A percentile compares a stretch with the other conserved stretches of the same genome.
Evolutionary conservation across 2,888 invertebrate genomes (phyloP).

Genomic region (Piscicola geometra): DNA sequence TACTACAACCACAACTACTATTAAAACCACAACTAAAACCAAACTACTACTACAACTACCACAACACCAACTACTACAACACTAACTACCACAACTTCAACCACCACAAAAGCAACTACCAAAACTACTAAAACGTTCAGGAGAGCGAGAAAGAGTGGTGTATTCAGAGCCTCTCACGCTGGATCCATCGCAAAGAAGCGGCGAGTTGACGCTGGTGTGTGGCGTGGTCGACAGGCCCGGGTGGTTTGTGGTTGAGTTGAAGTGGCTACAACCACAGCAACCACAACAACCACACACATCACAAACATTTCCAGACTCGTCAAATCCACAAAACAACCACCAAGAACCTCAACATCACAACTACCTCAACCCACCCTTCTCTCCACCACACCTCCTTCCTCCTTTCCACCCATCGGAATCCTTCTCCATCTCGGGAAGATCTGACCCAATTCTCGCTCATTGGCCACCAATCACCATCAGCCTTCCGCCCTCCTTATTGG

Average conservation of each 20-base stretch:
- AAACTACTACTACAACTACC: too few relatives aligned
- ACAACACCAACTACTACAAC: too few relatives aligned
- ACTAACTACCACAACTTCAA: not conserved
- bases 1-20: too few relatives aligned
- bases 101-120: not conserved
- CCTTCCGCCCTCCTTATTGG: not conserved
- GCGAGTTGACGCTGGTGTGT: constrained; percentile 27
- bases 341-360: not conserved
- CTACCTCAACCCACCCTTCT: not conserved
- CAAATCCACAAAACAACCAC: too few relatives aligned
- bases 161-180: constrained; percentile 14
- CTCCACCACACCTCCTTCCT: not conserved
- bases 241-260: constrained; percentile 24
- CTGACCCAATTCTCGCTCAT: constrained; percentile 3
- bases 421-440: not conserved
- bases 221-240: constrained; percentile 25
- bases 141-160: not conserved
- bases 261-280: not conserved
- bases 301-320: not conserved
- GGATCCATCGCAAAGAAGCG: constrained; percentile 11
- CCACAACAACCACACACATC: not conserved
- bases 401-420: not conserved
- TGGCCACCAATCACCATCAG: not conserved
- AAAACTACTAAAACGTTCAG: not conserved
- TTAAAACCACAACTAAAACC: too few relatives aligned